A percentile compares a stretch with the other conserved stretches of the same genome.
phyloP scores from a whole-genome alignment of 1,140 invertebrate genomes.

The Lasaia peninsularis region DNA sequence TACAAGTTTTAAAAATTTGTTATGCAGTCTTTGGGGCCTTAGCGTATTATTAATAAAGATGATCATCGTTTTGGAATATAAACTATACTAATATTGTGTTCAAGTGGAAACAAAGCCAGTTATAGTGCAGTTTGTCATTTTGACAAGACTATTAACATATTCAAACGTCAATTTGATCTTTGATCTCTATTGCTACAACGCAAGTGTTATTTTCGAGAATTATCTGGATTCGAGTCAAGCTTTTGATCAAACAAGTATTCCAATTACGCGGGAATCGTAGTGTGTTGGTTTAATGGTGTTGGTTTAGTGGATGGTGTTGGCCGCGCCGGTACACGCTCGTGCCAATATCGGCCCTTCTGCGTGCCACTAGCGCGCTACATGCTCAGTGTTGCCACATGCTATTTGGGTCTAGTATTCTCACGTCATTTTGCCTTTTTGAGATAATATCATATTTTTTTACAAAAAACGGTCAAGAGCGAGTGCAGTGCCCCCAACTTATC shows the following conservation, averaged over 20 bases:
- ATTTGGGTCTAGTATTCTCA: neutral
- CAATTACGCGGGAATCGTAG: slow-evolving; percentile 6
- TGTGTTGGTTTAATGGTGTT: slow-evolving; percentile 10
- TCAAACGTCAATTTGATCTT: neutral
- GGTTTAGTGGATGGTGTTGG: neutral
- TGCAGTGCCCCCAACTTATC: too few relatives aligned
- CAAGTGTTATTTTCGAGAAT: slow-evolving; percentile 12
- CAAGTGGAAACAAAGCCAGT: too few relatives aligned
- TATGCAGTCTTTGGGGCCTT: too few relatives aligned
- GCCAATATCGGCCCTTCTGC: neutral
- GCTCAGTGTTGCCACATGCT: neutral
- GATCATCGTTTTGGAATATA: too few relatives aligned
- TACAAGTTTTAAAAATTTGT: too few relatives aligned
- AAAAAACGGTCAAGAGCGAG: too few relatives aligned
- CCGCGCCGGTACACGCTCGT: neutral
- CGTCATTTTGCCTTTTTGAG: too few relatives aligned
- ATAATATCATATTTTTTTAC: too few relatives aligned
- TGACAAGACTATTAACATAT: neutral
- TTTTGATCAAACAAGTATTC: slow-evolving; percentile 12
- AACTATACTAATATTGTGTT: too few relatives aligned
- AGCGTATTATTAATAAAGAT: too few relatives aligned
- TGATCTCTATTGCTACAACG: neutral
- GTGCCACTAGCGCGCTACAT: neutral
- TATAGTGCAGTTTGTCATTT: neutral
- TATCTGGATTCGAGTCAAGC: slow-evolving; percentile 6